A percentile compares a stretch with the other conserved stretches of the same genome.
These are phyloP conservation scores for Chymomyza amoena DNA, from an alignment of 2,888 invertebrate genomes.

Conservation along the genomic window DNA sequence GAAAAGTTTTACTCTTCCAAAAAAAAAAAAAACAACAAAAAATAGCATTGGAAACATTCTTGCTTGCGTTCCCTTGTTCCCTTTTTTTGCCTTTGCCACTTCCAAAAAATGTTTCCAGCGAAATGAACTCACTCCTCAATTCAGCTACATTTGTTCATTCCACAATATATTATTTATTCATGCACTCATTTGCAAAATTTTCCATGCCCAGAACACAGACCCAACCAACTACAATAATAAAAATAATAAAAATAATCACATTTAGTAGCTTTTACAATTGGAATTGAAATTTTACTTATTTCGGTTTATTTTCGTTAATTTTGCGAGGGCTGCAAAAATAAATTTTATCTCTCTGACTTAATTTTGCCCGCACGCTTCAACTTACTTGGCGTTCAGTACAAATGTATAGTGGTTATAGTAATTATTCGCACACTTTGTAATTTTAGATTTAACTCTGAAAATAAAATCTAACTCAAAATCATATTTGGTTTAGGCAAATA, in stretches of 20 bases:
- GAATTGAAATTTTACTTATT: slow-evolving; percentile 16
- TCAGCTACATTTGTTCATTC: slow-evolving; percentile 26
- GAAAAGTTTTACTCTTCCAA: neutral
- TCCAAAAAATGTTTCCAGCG: neutral
- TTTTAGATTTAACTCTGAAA: no score
- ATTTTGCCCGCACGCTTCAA: no score
- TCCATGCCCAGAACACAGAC: neutral
- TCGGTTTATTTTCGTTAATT: neutral
- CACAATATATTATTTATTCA: slow-evolving; percentile 39
- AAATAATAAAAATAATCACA: neutral
- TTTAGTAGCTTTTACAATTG: slow-evolving; percentile 14
- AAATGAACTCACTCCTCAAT: neutral
- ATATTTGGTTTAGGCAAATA: no score
- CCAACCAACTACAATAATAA: neutral
- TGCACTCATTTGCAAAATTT: slow-evolving; percentile 40
- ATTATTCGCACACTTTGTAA: no score
- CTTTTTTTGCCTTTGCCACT: neutral
- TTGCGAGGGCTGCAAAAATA: neutral
- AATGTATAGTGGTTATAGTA: no score
- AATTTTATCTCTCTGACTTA: no score
- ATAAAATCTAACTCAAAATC: no score
- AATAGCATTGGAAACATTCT: neutral
- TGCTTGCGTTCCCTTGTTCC: neutral
- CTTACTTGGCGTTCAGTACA: no score
- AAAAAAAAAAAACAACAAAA: neutral